These are phyloP conservation scores for Arctopsyche grandis DNA, from an alignment of 1,140 invertebrate species.

Conservation along the genomic window DNA sequence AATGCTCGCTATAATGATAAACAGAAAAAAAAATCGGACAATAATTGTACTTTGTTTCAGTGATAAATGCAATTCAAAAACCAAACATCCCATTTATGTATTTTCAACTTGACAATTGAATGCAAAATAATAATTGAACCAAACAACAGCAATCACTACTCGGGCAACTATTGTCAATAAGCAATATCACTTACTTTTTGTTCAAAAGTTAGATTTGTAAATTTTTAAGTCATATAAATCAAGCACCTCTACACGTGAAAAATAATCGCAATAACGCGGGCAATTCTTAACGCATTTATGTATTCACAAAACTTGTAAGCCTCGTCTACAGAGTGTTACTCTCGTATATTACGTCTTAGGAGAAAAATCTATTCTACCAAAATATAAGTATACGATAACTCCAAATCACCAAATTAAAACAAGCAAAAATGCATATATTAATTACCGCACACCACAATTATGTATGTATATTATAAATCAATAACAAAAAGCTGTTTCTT, in stretches of 20 bases:
- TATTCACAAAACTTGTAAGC: neutral
- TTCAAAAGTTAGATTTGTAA: neutral
- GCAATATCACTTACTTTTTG: conserved; percentile 6
- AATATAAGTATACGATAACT: neutral
- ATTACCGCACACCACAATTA: conserved; percentile 38
- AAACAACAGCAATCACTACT: neutral
- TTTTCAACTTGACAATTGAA: neutral
- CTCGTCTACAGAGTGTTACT: too few relatives aligned
- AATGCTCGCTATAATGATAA: neutral
- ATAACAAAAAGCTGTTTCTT: conserved; percentile 16
- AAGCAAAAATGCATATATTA: conserved; percentile 33
- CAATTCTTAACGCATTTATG: neutral
- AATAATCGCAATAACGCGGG: neutral
- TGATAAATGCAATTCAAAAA: conserved; percentile 18
- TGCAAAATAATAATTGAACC: neutral
- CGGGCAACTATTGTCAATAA: neutral
- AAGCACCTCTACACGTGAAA: neutral
- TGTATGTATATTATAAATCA: conserved; percentile 37
- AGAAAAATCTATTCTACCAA: conserved; percentile 1
- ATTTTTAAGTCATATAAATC: too few relatives aligned
- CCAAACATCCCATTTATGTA: neutral
- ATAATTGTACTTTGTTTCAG: conserved; percentile 13
- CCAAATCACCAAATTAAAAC: conserved; percentile 27
- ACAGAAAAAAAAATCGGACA: neutral
- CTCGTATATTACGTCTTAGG: neutral